These are phyloP conservation scores for Gerris lacustris DNA, from an alignment of 2,888 invertebrate genomes.

Conservation along the genomic window DNA sequence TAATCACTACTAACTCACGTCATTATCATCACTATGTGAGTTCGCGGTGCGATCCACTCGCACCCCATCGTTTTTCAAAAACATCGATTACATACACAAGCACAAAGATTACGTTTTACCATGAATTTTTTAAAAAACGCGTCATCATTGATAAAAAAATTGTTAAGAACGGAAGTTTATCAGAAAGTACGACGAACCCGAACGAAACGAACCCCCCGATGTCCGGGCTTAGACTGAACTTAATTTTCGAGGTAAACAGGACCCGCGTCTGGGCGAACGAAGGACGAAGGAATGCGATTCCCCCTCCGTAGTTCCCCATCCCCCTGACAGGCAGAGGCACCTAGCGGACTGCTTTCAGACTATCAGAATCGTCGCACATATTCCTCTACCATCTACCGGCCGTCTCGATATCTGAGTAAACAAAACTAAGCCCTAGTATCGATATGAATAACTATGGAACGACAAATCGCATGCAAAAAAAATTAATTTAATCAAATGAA, in stretches of 20 bases:
- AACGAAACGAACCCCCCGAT: not conserved
- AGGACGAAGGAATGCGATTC: not conserved
- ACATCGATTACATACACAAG: no score
- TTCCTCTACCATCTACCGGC: no score
- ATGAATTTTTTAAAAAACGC: no score
- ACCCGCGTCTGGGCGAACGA: not conserved
- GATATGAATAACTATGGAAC: no score
- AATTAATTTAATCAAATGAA: no score
- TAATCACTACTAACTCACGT: constrained; percentile 3
- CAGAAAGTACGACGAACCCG: not conserved
- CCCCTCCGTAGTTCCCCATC: not conserved
- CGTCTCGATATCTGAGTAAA: no score
- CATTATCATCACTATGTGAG: not conserved
- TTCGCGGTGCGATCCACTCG: not conserved
- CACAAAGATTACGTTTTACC: no score
- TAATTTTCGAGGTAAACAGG: not conserved
- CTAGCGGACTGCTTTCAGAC: not conserved
- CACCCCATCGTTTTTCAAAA: no score
- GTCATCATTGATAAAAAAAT: no score
- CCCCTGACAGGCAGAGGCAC: not conserved
- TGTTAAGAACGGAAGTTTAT: not conserved
- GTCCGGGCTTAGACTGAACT: constrained; percentile 1
- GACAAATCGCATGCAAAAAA: no score
- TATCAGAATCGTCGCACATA: no score
- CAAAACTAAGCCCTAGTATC: no score